Evolutionary conservation across 2,113 vertebrate genomes (phyloP).

Genomic region (Prolemur simus): DNA sequence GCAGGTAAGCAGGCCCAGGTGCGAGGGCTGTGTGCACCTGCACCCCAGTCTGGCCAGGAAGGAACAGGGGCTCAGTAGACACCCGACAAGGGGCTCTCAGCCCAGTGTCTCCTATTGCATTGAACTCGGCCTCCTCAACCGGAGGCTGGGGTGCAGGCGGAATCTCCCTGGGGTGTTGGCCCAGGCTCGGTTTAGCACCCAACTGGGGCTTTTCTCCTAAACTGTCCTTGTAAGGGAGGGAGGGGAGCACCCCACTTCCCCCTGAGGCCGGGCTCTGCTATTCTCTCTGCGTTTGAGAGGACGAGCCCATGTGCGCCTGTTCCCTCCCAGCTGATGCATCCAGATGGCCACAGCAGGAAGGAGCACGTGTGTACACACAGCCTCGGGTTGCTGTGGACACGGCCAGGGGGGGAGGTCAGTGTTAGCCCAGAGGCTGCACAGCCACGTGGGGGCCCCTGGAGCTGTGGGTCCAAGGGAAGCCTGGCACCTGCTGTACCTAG

Average conservation of each 20-base stretch:
- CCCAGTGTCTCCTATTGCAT: no score
- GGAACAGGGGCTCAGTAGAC: accelerated
- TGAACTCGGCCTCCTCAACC: no score
- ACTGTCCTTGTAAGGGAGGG: not conserved
- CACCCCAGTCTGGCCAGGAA: accelerated
- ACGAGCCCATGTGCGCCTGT: accelerated
- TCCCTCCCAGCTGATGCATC: not conserved
- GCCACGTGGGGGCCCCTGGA: not conserved
- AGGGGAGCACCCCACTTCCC: accelerated
- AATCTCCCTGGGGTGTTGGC: not conserved
- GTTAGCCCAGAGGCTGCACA: not conserved
- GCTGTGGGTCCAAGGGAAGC: not conserved
- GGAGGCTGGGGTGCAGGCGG: accelerated
- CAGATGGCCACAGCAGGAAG: not conserved
- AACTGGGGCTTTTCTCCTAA: accelerated
- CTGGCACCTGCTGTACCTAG: no score
- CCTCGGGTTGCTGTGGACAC: not conserved
- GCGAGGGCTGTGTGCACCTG: no score
- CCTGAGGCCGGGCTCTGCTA: accelerated
- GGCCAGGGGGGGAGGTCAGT: not conserved
- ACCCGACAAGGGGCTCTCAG: not conserved
- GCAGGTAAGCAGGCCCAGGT: not conserved
- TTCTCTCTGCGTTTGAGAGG: not conserved
- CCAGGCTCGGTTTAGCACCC: not conserved
- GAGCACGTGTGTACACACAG: accelerated